Percentiles rank a stretch among this genome's conserved stretches.
Conservation (phyloP, 2,797 vertebrate species). For the Oryzias dopingdopingensis region DNA sequence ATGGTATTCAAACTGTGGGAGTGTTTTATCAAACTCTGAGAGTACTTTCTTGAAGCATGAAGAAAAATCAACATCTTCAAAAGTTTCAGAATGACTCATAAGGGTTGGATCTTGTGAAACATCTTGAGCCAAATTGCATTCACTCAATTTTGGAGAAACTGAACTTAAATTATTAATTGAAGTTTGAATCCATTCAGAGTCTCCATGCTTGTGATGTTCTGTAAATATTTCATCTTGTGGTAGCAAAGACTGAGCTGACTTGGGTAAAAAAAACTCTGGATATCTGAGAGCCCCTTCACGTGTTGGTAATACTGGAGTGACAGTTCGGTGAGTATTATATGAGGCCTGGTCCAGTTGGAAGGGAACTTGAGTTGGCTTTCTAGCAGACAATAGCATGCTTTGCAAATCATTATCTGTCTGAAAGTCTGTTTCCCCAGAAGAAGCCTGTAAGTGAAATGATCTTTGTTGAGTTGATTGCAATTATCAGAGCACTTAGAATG, state of each 20-base stretch:
- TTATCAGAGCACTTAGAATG: not conserved
- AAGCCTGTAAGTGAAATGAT: constrained; percentile 68
- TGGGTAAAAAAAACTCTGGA: constrained; percentile 44
- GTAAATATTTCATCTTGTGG: constrained; percentile 58
- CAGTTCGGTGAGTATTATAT: constrained; percentile 61
- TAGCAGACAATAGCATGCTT: constrained; percentile 19
- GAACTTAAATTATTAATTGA: constrained; percentile 44
- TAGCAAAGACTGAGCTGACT: constrained; percentile 47
- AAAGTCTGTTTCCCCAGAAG: constrained; percentile 40
- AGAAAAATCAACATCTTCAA: constrained; percentile 41
- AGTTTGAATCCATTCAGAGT: constrained; percentile 39
- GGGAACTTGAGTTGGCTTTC: constrained; percentile 24
- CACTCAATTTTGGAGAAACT: constrained; percentile 45
- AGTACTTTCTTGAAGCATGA: constrained; percentile 55
- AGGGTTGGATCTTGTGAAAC: constrained; percentile 7
- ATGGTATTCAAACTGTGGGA: constrained; percentile 36
- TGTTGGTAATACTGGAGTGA: constrained; percentile 58
- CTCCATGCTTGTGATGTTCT: constrained; percentile 43
- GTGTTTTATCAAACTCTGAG: constrained; percentile 55
- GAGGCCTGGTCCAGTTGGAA: constrained; percentile 55
- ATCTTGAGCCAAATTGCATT: constrained; percentile 26
- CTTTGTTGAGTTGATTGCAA: constrained; percentile 14
- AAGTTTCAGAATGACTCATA: not conserved
- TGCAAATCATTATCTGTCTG: constrained; percentile 14
- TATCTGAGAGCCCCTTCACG: constrained; percentile 1